phyloP scores from a whole-genome alignment of 37 sponge, comb jelly and placozoan species.

The Agelas oroides region DNA sequence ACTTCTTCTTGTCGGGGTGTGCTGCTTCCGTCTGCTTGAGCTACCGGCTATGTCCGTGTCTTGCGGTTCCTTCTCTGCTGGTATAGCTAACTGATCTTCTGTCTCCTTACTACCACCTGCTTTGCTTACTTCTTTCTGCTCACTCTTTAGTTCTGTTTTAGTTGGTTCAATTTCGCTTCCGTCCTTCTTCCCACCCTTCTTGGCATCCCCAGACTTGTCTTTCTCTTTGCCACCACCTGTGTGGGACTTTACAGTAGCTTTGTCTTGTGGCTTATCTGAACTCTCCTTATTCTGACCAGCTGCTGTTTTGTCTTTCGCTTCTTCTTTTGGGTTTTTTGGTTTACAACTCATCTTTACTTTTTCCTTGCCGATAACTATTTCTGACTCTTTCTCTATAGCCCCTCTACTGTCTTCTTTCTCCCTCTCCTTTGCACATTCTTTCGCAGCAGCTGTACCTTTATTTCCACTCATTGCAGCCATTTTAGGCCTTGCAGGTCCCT shows the following conservation, averaged over 20 bases:
- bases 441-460: conserved; percentile 4
- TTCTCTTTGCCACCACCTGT: neutral
- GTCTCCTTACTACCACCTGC: neutral
- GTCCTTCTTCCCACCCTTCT: neutral
- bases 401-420: conserved; percentile 12
- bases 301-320: neutral
- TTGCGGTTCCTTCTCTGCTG: neutral
- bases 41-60: neutral
- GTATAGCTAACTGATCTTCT: neutral
- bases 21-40: conserved; percentile 5
- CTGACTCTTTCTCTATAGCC: conserved; percentile 6
- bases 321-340: neutral
- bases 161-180: neutral
- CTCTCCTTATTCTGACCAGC: neutral
- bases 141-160: neutral
- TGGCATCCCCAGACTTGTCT: neutral
- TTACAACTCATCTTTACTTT: neutral
- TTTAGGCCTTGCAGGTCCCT: too few relatives aligned
- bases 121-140: neutral
- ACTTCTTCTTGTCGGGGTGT: conserved; percentile 34
- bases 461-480: neutral
- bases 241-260: neutral
- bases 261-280: neutral
- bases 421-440: conserved; percentile 8
- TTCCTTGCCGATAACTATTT: conserved; percentile 13